Evolutionary conservation across 37 sponge, comb jelly and placozoan genomes (phyloP), one percentile per base, ranked within the genome.

Genomic region (Cladorhizidae sp.): DNA sequence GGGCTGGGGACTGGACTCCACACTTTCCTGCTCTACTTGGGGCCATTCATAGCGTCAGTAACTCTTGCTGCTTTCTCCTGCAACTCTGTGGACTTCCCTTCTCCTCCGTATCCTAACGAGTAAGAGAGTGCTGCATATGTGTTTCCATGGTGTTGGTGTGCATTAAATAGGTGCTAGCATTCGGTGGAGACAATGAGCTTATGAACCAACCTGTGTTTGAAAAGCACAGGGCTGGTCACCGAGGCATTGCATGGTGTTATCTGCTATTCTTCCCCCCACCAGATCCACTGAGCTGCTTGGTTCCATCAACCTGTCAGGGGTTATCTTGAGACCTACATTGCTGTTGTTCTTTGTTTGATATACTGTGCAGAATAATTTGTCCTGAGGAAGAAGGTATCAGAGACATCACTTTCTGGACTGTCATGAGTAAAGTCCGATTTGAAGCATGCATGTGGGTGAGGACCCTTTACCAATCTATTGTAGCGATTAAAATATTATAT

Each of bases 11-110:
- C 99, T 15, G 99, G 99, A 18, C 83, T 99, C 22, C 99, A 96
- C 73, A 99, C 99, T 25, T 99, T 99, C 85, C 73, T 97, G 28
- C 89, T 97, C 61, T 97, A 97, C 70, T 83, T 97, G 82, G 99
- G 99, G n/a, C 99, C 99, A 25, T 93, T 93, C 90, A 99, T 99
- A 57, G 97, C 99, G n/a, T 89, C 94, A 57, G 99, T 99, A 18
- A 96, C 99, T 9, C 85, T 99, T 28, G 96, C 99, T 38, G 99
- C 99, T 23, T 99, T 96, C 93, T 87, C 88, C 23, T 99, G 99
- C 76, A 81, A 83, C 68, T 92, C 95, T 39, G 83, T 96, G 17
- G 87, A 99, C 78, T 99, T 99, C 68, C 99, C 99, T 32, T 87
- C 91, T 25, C 99, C 99, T 23, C 99, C 99, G 31, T 99, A 91